Evolutionary conservation across 2,113 vertebrate genomes (phyloP).

Genomic region (Hypanus sabinus): DNA sequence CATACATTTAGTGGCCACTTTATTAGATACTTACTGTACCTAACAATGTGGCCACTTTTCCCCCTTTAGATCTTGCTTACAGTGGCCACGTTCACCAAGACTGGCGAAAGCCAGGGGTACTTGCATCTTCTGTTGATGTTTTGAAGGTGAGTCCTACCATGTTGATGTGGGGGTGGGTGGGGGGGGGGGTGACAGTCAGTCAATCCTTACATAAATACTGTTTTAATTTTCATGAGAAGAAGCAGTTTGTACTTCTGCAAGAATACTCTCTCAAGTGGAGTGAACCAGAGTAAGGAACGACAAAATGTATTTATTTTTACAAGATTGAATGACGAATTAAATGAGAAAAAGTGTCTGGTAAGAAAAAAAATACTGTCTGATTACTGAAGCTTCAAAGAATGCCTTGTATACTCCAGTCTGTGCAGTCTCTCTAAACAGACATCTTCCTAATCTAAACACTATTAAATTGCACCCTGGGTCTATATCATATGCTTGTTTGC

Average conservation of each 20-base stretch:
- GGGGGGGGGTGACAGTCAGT: not conserved
- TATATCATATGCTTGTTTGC: not conserved
- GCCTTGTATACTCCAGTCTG: not conserved
- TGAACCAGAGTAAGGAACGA: not conserved
- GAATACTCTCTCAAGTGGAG: not conserved
- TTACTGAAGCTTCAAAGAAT: constrained; percentile 15
- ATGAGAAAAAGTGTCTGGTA: not conserved
- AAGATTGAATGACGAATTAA: not conserved
- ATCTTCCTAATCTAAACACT: constrained; percentile 9
- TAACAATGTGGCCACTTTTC: too few species aligned
- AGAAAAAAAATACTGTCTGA: constrained; percentile 6
- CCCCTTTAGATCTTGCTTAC: too few species aligned
- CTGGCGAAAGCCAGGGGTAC: too few species aligned
- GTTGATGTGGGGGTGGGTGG: too few species aligned
- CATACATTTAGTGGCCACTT: too few species aligned
- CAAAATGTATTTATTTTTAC: constrained; percentile 17
- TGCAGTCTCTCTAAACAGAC: not conserved
- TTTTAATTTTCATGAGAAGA: not conserved
- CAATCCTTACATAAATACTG: not conserved
- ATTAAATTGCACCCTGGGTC: constrained; percentile 25
- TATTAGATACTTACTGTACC: too few species aligned
- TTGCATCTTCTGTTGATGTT: too few species aligned
- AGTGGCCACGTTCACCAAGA: too few species aligned
- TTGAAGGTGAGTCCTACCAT: not conserved
- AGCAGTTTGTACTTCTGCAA: not conserved